Evolutionary conservation across 2,113 vertebrate species (phyloP).

Genomic region (Gymnogyps californianus): DNA sequence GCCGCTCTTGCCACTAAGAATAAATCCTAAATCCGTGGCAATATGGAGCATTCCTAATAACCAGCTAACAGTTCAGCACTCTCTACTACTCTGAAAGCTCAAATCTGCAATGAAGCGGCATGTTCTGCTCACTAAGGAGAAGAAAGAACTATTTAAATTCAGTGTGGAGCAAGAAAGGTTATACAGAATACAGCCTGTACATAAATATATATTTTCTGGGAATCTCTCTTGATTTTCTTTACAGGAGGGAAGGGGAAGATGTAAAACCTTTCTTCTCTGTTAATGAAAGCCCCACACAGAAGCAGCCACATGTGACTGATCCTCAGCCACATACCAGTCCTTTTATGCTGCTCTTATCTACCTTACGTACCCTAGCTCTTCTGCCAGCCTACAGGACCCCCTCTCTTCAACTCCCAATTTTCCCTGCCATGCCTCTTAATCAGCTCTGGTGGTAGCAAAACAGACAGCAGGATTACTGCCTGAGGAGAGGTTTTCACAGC

Average conservation of each 20-base stretch:
- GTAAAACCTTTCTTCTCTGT: neutral
- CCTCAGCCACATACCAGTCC: neutral
- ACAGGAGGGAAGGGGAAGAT: neutral
- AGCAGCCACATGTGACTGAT: neutral
- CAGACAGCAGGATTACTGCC: neutral
- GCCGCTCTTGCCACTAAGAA: neutral
- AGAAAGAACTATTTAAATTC: neutral
- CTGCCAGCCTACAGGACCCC: neutral
- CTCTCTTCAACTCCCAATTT: neutral
- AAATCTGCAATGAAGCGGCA: neutral
- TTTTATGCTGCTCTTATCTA: neutral
- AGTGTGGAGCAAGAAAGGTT: neutral
- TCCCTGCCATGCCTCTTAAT: neutral
- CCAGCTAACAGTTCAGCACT: neutral
- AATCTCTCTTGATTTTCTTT: neutral
- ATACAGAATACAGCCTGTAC: neutral
- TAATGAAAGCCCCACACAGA: neutral
- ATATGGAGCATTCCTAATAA: neutral
- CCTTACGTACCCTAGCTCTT: neutral
- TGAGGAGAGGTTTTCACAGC: fast-evolving
- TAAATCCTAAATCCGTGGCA: neutral
- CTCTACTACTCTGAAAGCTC: neutral
- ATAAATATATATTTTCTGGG: neutral
- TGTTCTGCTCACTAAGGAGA: neutral
- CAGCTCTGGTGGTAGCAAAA: neutral